These are phyloP conservation scores for Echinarachnius parma DNA, from an alignment of 53 echinoderm and acorn worm species.

Conservation along the genomic window DNA sequence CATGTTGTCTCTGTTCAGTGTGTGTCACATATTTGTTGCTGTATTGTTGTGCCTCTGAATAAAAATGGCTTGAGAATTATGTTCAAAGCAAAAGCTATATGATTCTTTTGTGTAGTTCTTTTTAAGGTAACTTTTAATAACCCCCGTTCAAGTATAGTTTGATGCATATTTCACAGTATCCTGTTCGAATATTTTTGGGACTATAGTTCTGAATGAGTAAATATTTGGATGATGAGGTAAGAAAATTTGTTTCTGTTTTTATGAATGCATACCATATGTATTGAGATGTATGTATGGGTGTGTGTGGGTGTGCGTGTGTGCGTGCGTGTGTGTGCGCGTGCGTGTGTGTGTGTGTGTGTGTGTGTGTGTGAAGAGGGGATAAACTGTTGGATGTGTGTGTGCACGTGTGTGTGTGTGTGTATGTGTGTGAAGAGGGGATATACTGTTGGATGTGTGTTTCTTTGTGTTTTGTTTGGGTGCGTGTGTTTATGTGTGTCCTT, in stretches of 20 bases:
- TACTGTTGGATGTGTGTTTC: background rate
- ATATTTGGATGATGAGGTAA: too few species aligned
- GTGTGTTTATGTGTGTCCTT: background rate
- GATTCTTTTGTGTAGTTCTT: too few species aligned
- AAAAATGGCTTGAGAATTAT: constrained; percentile 24
- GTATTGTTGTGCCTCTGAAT: constrained; percentile 20
- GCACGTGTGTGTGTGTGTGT: background rate
- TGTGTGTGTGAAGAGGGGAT: background rate
- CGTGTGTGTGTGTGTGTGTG: constrained; percentile 4
- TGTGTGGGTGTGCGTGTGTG: background rate
- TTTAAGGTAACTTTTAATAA: too few species aligned
- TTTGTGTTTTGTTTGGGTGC: background rate
- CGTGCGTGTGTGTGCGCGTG: background rate
- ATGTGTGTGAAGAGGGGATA: background rate
- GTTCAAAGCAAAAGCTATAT: constrained; percentile 21
- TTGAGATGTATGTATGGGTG: background rate
- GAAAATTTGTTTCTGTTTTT: too few species aligned
- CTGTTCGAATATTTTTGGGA: too few species aligned
- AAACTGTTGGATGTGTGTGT: background rate
- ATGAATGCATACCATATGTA: background rate
- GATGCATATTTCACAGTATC: too few species aligned
- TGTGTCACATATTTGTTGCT: too few species aligned
- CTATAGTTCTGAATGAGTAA: too few species aligned
- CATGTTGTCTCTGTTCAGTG: constrained; percentile 19
- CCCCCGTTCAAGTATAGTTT: too few species aligned